phyloP scores from a whole-genome alignment of 1,140 invertebrate genomes.

The Drosophila triauraria region DNA sequence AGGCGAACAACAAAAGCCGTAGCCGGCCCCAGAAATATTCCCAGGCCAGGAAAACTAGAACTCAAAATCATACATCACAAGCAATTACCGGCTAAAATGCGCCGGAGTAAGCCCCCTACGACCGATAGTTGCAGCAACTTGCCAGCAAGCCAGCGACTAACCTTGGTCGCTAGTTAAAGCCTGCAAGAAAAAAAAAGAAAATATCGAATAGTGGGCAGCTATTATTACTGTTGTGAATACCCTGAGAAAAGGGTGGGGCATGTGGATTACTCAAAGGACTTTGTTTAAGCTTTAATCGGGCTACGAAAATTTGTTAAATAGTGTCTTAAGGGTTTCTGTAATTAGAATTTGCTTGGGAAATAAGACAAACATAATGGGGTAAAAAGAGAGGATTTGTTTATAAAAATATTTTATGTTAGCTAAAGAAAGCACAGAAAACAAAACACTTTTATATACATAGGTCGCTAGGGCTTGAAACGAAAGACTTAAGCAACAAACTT shows the following conservation, averaged over 20 bases:
- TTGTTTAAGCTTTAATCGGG: neutral
- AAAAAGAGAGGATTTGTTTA: no score
- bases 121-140: constrained; percentile 43
- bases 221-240: constrained; percentile 75
- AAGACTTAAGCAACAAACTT: constrained; percentile 4
- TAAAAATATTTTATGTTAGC: no score
- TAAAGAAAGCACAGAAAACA: no score
- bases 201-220: constrained; percentile 64
- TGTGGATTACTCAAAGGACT: neutral
- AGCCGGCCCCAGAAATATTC: constrained; percentile 66
- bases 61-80: constrained; percentile 84
- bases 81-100: constrained; percentile 83
- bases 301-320: no score
- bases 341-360: no score
- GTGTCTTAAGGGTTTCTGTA: accelerated
- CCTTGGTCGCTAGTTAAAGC: constrained; percentile 69
- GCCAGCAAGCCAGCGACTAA: constrained; percentile 58
- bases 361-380: no score
- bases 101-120: constrained; percentile 65
- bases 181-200: constrained; percentile 34
- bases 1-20: constrained; percentile 61
- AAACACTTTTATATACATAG: no score
- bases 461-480: neutral
- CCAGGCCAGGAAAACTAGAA: constrained; percentile 80
- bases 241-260: constrained; percentile 9